These are phyloP conservation scores for Oncorhynchus nerka DNA, from an alignment of 2,113 vertebrate species.

Conservation along the genomic window DNA sequence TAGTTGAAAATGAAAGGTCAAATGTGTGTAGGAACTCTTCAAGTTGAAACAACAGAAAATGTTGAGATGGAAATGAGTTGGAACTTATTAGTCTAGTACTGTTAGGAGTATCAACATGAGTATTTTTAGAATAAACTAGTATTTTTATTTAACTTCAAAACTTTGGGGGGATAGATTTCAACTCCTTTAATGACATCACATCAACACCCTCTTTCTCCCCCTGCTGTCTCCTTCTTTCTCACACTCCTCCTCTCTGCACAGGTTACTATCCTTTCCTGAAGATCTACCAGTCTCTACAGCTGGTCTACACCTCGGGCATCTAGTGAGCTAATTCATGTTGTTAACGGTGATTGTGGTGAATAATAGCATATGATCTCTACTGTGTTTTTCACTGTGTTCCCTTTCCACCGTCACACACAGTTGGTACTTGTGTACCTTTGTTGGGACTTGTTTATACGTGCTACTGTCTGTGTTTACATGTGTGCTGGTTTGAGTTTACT, in stretches of 20 bases:
- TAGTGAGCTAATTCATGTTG: constrained; percentile 76
- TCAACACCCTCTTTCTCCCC: neutral
- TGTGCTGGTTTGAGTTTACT: constrained; percentile 41
- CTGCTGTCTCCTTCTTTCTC: neutral
- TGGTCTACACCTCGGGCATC: constrained; percentile 86
- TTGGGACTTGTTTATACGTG: constrained; percentile 31
- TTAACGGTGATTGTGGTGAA: neutral
- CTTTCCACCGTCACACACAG: neutral
- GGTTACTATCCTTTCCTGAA: constrained; percentile 89
- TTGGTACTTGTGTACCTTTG: constrained; percentile 3
- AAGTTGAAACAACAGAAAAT: too few species aligned
- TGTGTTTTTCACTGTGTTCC: constrained; percentile 7
- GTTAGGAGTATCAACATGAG: too few species aligned
- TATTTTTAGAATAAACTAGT: too few species aligned
- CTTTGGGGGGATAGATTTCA: too few species aligned
- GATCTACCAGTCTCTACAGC: constrained; percentile 89
- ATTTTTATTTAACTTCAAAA: too few species aligned
- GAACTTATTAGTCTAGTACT: too few species aligned
- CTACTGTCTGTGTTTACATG: neutral
- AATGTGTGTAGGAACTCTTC: too few species aligned
- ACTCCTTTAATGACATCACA: neutral
- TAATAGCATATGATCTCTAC: constrained; percentile 6
- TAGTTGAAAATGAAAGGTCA: too few species aligned
- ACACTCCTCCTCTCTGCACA: constrained; percentile 27
- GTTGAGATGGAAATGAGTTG: too few species aligned